Conservation (phyloP, 2,888 invertebrate genomes). For the Acanthosepion esculentum region DNA sequence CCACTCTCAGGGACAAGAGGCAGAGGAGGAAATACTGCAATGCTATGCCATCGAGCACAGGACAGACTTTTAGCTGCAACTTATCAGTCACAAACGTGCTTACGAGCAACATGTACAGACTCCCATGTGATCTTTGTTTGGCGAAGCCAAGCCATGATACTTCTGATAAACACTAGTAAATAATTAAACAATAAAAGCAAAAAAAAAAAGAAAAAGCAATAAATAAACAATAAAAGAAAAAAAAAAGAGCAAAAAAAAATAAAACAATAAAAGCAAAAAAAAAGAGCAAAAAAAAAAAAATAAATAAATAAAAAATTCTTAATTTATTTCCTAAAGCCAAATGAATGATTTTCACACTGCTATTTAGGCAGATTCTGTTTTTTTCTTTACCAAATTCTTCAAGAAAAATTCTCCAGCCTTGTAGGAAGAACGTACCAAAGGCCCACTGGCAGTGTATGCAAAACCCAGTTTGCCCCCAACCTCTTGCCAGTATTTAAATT, state of each 20-base stretch:
- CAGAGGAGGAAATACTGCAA: no score
- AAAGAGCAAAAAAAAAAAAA: no score
- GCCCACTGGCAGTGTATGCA: slow-evolving; percentile 96
- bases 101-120: no score
- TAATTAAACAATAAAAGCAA: neutral
- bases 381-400: slow-evolving; percentile 58
- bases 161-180: neutral
- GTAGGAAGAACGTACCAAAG: slow-evolving; percentile 96
- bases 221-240: no score
- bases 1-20: no score
- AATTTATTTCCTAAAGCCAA: neutral
- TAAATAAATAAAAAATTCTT: neutral
- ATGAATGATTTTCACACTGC: neutral
- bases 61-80: no score
- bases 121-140: no score
- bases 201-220: no score
- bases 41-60: no score
- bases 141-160: no score
- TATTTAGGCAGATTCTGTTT: slow-evolving; percentile 36
- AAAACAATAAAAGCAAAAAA: neutral
- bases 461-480: slow-evolving; percentile 90
- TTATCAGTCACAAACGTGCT: no score
- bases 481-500: slow-evolving; percentile 89
- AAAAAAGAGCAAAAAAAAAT: no score
- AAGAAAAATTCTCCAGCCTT: slow-evolving; percentile 84